These are phyloP conservation scores for Furnarius figulus DNA, from an alignment of 2,113 vertebrate genomes.

Conservation along the genomic window DNA sequence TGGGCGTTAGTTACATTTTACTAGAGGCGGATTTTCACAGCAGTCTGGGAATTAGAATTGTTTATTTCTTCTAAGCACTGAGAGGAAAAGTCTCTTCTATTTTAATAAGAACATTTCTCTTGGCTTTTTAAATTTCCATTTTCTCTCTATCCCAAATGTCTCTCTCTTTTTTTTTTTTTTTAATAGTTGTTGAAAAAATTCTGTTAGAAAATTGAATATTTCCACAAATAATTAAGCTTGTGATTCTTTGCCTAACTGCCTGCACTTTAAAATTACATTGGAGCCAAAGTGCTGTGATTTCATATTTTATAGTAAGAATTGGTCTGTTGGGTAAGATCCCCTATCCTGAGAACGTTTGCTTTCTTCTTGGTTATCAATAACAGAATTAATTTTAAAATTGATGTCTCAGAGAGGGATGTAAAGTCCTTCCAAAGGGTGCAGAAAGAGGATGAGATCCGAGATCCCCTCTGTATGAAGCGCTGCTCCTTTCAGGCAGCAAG, in stretches of 20 bases:
- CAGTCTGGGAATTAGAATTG: not conserved
- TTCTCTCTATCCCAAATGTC: not conserved
- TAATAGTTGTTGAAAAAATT: not conserved
- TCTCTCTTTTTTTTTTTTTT: not conserved
- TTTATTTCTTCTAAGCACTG: slow-evolving; percentile 12
- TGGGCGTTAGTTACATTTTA: not conserved
- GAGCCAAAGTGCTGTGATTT: not conserved
- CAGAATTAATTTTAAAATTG: not conserved
- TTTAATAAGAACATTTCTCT: not conserved
- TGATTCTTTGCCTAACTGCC: not conserved
- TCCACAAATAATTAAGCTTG: not conserved
- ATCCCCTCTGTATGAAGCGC: not conserved
- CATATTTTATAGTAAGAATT: not conserved
- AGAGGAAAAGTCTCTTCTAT: not conserved
- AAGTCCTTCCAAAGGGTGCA: not conserved
- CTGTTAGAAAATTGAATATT: not conserved
- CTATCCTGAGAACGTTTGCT: not conserved
- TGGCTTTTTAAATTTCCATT: not conserved
- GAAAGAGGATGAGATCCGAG: not conserved
- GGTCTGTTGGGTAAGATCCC: not conserved
- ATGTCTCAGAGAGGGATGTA: not conserved
- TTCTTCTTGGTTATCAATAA: not conserved
- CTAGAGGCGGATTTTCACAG: slow-evolving; percentile 16
- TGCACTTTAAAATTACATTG: not conserved
- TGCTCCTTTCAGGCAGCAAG: not conserved